Evolutionary conservation across 2,797 vertebrate species (phyloP), one percentile per base, ranked within the genome.

Genomic region (Coreius guichenoti): DNA sequence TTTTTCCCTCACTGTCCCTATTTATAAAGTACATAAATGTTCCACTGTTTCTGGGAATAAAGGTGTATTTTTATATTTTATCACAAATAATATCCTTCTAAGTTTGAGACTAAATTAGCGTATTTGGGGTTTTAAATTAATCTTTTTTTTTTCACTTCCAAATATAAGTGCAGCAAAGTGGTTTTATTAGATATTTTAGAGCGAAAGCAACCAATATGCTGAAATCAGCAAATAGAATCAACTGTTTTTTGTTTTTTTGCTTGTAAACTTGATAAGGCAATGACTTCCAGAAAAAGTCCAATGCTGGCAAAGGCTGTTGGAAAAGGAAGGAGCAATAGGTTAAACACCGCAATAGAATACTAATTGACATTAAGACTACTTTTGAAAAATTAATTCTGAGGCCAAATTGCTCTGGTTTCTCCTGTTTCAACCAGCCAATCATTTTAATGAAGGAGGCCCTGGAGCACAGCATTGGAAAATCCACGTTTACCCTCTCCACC

Each of bases 351-450:
- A 91, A 87, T 49, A 90, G 86, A 91, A 93, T 91, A 74, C 58
- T 89, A 89, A 92, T 90, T 91, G 86, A 92, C 90, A 91, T 90
- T 82, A 86, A 91, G 88, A 89, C 26, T 92, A 82, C 89, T 81
- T 91, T 93, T 92, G 86, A 91, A 93, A 92, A 88, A 90, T 8
- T 83, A 81, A 92, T 91, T 76, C 86, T 69, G 85, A 56, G 63
- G 85, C 91, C 87, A 91, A 90, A 93, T 91, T 92, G 88, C 88
- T 90, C 86, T 91, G 91, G 87, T 90, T 94, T 94, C 90, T 93
- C 81, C 74, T 87, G 56, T 93, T 93, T 91, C 90, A 90, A 87
- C 88, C 87, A 89, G 89, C 85, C 85, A 91, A 69, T 91, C 81
- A 88, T 89, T 54, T 86, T 87, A 91, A 89, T 90, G 89, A 90